A percentile compares a stretch with the other conserved stretches of the same genome.
phyloP scores from a whole-genome alignment of 2,797 vertebrate genomes.

The Anguilla marmorata region DNA sequence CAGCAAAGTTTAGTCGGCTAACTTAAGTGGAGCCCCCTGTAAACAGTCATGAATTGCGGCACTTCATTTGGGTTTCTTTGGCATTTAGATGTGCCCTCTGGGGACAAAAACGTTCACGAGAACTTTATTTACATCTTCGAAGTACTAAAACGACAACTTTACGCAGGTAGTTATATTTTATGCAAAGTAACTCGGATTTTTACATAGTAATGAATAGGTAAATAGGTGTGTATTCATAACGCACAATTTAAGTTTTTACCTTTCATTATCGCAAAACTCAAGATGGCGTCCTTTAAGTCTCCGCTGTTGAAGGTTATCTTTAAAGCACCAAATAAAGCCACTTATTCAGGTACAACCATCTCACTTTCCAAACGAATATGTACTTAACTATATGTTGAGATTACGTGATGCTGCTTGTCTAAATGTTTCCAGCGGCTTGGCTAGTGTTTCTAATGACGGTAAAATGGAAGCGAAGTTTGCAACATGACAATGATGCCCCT shows the following conservation, averaged over 20 bases:
- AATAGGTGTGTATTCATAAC: background rate
- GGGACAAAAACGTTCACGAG: constrained; percentile 60
- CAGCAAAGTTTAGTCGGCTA: background rate
- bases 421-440: constrained; percentile 6
- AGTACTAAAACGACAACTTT: constrained; percentile 60
- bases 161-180: background rate
- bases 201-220: background rate
- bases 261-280: background rate
- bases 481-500: background rate
- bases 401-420: background rate
- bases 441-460: background rate
- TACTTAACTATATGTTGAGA: background rate
- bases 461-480: background rate
- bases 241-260: background rate
- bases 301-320: background rate
- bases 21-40: background rate
- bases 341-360: background rate
- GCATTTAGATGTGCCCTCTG: constrained; percentile 68
- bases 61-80: constrained; percentile 49
- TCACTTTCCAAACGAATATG: background rate
- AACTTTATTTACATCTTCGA: constrained; percentile 67
- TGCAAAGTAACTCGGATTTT: background rate
- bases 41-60: constrained; percentile 38
- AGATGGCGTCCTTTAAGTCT: background rate
- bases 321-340: background rate